Base-by-base conservation (phyloP, 1,140 invertebrate species). In the Cydia pomonella region DNA sequence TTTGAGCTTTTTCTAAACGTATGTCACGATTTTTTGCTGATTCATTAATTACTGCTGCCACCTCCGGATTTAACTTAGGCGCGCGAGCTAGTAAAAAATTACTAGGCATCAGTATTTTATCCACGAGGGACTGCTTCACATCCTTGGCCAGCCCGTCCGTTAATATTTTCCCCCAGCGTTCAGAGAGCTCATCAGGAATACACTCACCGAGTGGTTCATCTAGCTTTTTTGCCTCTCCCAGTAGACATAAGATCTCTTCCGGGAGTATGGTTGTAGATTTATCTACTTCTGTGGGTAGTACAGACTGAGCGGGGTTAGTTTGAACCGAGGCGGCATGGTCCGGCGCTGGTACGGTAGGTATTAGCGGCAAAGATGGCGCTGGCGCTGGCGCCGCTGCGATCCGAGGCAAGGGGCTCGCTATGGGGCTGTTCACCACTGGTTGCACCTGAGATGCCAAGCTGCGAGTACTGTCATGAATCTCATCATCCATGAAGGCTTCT, bases 21-120 rank as follows among this genome's bases (percentile, higher is more conserved):
- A 73, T 76, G 21, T 76, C 75, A 4, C 75, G 21, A 62, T 76
- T 73, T 53, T 73, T 73, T 12, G 41, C 38, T 9, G 18, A 21
- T 2, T 76, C 75, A 12, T 16, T 69, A 33, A 76, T 38, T 1
- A 74, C 72, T 1, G 72, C 64, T 6, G 41, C 29, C 53, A 76
- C 27, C 44, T 76, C 75, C 1, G 53, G 63, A 18, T 76, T 76
- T 18, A 76, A 33, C 44, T 73, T 76, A 10, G 75, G 75, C 9
- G 75, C 72, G 47, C 29, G 47, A 4, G 63, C 23, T 29, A 76
- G 21, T 53, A 47, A 18, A 59, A 76, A 76, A 18, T 73, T 76
- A 50, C 73, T 62, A 13, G 75, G 72, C 21, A 73, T 76, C 5
- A 73, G 38, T 6, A 63, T 69, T 63, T 73, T 73, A 25, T 50